Percentiles rank a stretch among this genome's conserved stretches.
Evolutionary conservation across 53 echinoderm and acorn worm species (phyloP).

Genomic region (Patiria pectinifera): DNA sequence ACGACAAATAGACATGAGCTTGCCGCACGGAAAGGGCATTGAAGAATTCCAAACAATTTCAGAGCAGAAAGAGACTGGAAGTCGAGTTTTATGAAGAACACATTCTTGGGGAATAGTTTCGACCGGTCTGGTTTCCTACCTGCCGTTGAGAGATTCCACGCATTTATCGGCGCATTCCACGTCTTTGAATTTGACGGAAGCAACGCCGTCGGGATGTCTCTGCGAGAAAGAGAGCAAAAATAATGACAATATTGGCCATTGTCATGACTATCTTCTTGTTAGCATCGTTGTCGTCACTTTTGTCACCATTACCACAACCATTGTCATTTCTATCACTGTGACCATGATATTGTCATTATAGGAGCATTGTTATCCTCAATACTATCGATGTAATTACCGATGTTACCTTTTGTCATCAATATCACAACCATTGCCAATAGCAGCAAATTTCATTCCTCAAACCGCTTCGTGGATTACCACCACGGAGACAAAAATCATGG

Average conservation of each 20-base stretch:
- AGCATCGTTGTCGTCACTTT: too few relatives aligned
- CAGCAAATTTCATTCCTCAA: too few relatives aligned
- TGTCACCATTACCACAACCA: too few relatives aligned
- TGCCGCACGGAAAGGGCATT: not conserved
- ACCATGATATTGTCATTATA: too few relatives aligned
- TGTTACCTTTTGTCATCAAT: too few relatives aligned
- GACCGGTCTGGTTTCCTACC: slow-evolving; percentile 57
- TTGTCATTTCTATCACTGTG: too few relatives aligned
- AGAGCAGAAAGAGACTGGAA: not conserved
- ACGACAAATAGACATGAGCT: not conserved
- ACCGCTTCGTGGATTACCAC: too few relatives aligned
- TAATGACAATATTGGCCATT: not conserved
- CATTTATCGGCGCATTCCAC: slow-evolving; percentile 88
- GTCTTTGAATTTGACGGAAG: slow-evolving; percentile 91
- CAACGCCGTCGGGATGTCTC: slow-evolving; percentile 97
- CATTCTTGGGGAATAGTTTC: not conserved
- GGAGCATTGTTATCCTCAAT: too few relatives aligned
- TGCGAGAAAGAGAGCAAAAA: slow-evolving; percentile 18
- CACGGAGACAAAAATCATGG: too few relatives aligned
- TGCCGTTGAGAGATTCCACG: slow-evolving; percentile 85
- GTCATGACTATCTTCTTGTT: too few relatives aligned
- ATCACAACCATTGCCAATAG: not conserved
- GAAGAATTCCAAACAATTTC: not conserved
- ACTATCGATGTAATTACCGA: too few relatives aligned
- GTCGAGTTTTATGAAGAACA: not conserved